A percentile compares a stretch with the other conserved stretches of the same genome.
Evolutionary conservation across 2,888 invertebrate genomes (phyloP).

Genomic region (Eremobia ochroleuca): DNA sequence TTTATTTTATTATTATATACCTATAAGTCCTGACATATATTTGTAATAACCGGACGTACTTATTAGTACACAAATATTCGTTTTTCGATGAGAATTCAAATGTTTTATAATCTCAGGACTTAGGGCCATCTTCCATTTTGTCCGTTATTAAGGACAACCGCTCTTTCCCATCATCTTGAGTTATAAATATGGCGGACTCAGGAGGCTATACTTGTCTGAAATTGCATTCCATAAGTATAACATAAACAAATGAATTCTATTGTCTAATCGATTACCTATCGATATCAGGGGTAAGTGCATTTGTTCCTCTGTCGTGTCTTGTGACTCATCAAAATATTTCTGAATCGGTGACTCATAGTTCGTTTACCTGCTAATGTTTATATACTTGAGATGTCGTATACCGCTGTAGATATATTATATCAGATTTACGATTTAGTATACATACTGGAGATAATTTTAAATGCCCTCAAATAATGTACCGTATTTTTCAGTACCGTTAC

Average conservation of each 20-base stretch:
- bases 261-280: conserved; percentile 58
- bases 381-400: conserved; percentile 62
- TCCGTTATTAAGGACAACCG: no score
- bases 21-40: no score
- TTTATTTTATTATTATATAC: no score
- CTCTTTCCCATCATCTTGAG: no score
- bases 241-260: conserved; percentile 21
- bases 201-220: neutral
- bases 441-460: neutral
- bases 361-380: conserved; percentile 81
- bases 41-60: no score
- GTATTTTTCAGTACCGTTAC: conserved; percentile 29
- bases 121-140: no score
- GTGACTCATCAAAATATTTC: conserved; percentile 81
- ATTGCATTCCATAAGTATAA: neutral
- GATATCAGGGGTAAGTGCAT: conserved; percentile 64
- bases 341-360: conserved; percentile 83
- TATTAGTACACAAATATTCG: no score
- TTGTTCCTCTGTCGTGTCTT: conserved; percentile 70
- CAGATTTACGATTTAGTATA: conserved; percentile 44
- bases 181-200: no score
- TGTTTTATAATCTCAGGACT: no score
- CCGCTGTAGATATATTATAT: conserved; percentile 9
- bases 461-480: conserved; percentile 23
- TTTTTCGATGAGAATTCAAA: no score